Base-by-base conservation (phyloP, 2,888 invertebrate genomes). In the Drosophila glabriapex region DNA sequence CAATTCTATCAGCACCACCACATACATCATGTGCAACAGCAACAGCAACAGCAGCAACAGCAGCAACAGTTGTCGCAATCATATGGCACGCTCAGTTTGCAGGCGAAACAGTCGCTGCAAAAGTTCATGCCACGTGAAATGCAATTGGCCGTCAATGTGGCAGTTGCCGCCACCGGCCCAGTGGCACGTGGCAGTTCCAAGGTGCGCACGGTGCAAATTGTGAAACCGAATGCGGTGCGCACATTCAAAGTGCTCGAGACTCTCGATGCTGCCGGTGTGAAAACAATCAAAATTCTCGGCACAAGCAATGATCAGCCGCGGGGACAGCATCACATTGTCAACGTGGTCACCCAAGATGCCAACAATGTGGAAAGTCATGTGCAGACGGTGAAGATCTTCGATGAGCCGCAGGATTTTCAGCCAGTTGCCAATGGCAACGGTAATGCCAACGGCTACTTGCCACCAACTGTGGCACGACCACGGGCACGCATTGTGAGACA, bases 201-300 rank as follows among this genome's bases (percentile, higher is more conserved):
- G 4, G 78, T 92, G 39, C 93, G 92, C 28, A 93, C 92, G 2
- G 89, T 92, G 1, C 93, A 92, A 71, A 92, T 92, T 41, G 80
- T 91, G 5, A 89, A 92, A 55, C 71, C 82, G 0, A 78, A 84
- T 60, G 69, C 74, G 0, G 82, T 86, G 4, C 90, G 90, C 29
- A 92, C 92, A 1, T 82, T 93, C 37, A 90, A 89, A 73, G 90
- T 93, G 41, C 78, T 91, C 1, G 93, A 92, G 53, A 86, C 90
- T 0, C 63, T 89, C 22, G 92, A 92, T 63, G 76, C 82, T 19
- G 69, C 76, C 4, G 92, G 93, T 19, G 90, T 91, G 19, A 93
- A 91, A 63, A 93, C 92, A 0, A 91, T 93, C 28, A 90, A 92
- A 58, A 92, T 93, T 7, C 69, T 93, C 9, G 92, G 92, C n/a